Conservation (phyloP, 2,888 invertebrate genomes). For the Chymomyza amoena region DNA sequence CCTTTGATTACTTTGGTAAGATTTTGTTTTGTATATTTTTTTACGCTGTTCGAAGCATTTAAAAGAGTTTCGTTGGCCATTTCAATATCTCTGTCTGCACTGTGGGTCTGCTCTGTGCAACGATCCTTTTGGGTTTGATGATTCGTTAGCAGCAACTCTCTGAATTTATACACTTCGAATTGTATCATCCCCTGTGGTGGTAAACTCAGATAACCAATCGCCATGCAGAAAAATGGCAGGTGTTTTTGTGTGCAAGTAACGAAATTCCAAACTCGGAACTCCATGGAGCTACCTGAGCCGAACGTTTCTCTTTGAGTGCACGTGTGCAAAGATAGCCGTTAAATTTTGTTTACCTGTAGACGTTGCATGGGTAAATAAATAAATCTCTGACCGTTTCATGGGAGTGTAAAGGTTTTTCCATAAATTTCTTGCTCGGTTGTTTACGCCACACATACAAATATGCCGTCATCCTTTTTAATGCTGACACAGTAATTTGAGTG, state of each 20-base stretch:
- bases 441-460: conserved; percentile 37
- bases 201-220: conserved; percentile 56
- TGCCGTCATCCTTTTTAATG: conserved; percentile 34
- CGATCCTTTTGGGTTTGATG: conserved; percentile 47
- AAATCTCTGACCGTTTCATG: conserved; percentile 52
- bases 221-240: conserved; percentile 52
- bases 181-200: conserved; percentile 44
- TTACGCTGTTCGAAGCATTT: conserved; percentile 34
- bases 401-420: conserved; percentile 64
- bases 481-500: conserved; percentile 44
- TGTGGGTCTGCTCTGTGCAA: conserved; percentile 20
- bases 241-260: conserved; percentile 45
- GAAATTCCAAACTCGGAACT: conserved; percentile 28
- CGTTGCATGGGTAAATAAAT: conserved; percentile 24
- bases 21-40: conserved; percentile 47
- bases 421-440: conserved; percentile 43
- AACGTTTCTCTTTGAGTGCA: conserved; percentile 33
- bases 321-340: conserved; percentile 42
- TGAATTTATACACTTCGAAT: conserved; percentile 59
- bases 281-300: conserved; percentile 33
- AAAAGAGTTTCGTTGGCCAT: conserved; percentile 67
- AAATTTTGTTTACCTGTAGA: conserved; percentile 31
- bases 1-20: conserved; percentile 56
- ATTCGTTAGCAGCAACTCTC: conserved; percentile 32
- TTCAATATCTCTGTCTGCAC: conserved; percentile 12